Conservation (phyloP, 2,888 invertebrate genomes). For the Archips xylosteana region DNA sequence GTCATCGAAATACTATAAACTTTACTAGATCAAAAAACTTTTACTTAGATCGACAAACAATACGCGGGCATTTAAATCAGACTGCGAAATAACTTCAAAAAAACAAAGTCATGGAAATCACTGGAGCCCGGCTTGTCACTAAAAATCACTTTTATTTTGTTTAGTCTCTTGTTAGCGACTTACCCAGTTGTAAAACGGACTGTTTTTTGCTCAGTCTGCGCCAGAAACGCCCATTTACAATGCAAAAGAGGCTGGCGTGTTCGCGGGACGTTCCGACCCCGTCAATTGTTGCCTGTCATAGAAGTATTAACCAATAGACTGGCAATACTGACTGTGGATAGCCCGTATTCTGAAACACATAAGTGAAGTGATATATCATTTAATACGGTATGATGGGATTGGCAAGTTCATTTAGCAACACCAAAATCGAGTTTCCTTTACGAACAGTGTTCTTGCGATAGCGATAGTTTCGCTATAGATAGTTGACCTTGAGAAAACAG, state of each 20-base stretch:
- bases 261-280: conserved; percentile 37
- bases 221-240: conserved; percentile 45
- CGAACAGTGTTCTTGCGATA: too few relatives aligned
- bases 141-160: conserved; percentile 20
- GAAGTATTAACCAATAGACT: too few relatives aligned
- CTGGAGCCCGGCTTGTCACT: not conserved
- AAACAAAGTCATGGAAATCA: conserved; percentile 6
- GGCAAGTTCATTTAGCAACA: too few relatives aligned
- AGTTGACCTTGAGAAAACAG: too few relatives aligned
- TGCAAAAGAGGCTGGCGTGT: conserved; percentile 46
- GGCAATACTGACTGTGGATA: too few relatives aligned
- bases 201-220: conserved; percentile 26
- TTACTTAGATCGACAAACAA: not conserved
- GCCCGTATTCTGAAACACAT: too few relatives aligned
- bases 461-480: too few relatives aligned
- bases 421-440: too few relatives aligned
- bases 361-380: too few relatives aligned
- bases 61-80: not conserved
- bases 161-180: conserved; percentile 26
- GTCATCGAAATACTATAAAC: too few relatives aligned
- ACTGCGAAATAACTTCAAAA: not conserved
- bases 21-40: not conserved
- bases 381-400: too few relatives aligned
- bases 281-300: conserved; percentile 39
- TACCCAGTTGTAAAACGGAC: not conserved